These are phyloP conservation scores for Halcyon smyrnensis DNA, from an alignment of 2,797 vertebrate genomes.

Conservation along the genomic window DNA sequence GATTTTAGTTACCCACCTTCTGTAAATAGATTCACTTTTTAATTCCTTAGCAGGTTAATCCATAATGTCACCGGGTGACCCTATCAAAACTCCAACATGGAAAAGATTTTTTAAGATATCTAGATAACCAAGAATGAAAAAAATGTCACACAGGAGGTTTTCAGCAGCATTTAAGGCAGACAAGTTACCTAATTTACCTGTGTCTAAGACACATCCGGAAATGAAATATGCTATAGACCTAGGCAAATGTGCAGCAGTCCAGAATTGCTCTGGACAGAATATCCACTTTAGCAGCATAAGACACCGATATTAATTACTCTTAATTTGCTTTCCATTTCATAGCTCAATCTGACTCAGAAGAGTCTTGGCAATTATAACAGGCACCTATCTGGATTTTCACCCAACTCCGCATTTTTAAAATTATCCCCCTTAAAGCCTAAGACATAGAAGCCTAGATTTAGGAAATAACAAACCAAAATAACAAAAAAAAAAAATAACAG, in stretches of 20 bases:
- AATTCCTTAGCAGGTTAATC: background rate
- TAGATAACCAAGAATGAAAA: background rate
- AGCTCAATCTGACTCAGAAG: background rate
- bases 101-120: background rate
- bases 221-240: background rate
- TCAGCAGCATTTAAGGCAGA: background rate
- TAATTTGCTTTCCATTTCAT: background rate
- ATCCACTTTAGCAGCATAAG: background rate
- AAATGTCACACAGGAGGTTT: background rate
- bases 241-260: background rate
- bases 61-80: background rate
- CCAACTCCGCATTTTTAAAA: background rate
- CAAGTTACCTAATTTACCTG: background rate
- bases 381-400: background rate
- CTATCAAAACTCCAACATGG: rapidly evolving
- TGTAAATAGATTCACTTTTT: background rate
- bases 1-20: background rate
- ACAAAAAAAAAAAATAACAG: too few relatives aligned
- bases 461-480: too few relatives aligned
- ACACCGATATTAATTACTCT: background rate
- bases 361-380: background rate
- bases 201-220: background rate
- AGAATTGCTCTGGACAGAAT: background rate
- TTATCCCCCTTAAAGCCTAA: background rate
- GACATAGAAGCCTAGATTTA: background rate